Percentiles rank a stretch among this genome's conserved stretches.
These are phyloP conservation scores for Chaetorhynchus papuensis DNA, from an alignment of 2,113 vertebrate genomes.

Conservation along the genomic window DNA sequence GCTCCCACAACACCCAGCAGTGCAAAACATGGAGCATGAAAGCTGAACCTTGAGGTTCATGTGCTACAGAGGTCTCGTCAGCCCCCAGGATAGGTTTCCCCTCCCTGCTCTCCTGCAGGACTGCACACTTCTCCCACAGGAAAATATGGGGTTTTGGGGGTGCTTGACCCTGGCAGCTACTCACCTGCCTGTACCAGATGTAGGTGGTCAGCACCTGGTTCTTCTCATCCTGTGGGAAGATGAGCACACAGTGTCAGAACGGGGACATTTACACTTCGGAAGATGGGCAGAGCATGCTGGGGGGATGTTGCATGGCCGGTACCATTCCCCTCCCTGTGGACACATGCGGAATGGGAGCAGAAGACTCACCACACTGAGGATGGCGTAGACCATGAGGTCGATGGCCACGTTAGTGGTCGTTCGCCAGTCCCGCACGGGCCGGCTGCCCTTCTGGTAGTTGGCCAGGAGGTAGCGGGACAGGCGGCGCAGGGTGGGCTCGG, in stretches of 20 bases:
- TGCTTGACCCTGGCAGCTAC: background rate
- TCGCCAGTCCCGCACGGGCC: conserved; percentile 90
- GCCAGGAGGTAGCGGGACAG: conserved; percentile 79
- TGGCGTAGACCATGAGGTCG: conserved; percentile 94
- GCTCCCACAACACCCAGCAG: fast-evolving
- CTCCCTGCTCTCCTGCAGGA: background rate
- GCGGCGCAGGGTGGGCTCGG: conserved; percentile 77
- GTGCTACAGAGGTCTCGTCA: background rate
- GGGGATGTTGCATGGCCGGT: fast-evolving
- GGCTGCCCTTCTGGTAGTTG: conserved; percentile 84
- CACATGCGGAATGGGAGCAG: fast-evolving
- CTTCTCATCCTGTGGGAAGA: conserved; percentile 87
- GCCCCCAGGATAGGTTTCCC: background rate
- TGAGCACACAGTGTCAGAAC: fast-evolving
- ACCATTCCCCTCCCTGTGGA: fast-evolving
- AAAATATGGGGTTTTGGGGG: background rate
- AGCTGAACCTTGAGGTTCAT: fast-evolving
- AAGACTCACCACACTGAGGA: conserved; percentile 89
- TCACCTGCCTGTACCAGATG: conserved; percentile 97
- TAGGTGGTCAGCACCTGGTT: conserved; percentile 97
- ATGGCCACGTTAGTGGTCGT: conserved; percentile 84
- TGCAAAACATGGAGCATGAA: fast-evolving
- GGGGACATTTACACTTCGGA: fast-evolving
- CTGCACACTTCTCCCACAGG: background rate
- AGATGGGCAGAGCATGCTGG: fast-evolving